Base-by-base conservation (phyloP, 2,113 vertebrate species). In the Numida meleagris region DNA sequence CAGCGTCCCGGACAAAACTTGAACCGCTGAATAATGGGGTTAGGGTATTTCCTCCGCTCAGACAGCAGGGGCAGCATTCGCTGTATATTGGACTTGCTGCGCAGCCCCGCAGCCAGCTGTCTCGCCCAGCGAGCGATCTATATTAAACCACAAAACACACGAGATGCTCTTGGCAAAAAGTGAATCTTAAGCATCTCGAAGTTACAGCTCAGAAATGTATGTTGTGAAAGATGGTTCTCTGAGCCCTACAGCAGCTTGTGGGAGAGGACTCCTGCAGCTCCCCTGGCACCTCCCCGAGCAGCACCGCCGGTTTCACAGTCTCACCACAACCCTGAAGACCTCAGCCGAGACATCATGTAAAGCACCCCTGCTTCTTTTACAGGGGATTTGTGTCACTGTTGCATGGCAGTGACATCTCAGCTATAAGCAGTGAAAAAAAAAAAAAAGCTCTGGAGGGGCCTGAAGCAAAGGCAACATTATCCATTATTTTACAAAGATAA, bases 11-110 rank as follows among this genome's bases (percentile, higher is more conserved):
- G 43, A 29, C 18, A 23, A 40, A 78, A 43, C 48, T 40, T 12
- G 20, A 4, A 24, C 43, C 45, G 67, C 45, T 1, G 36, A 72
- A 55, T 29, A 51, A 9, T 8, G 38, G 24, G 38, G 51, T 76
- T 89, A 5, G 34, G 12, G 33, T 42, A 36, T 61, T 96, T 94
- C 43, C 70, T 43, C 10, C 76, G 72, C 34, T 24, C 86, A 12
- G 86, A 84, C 96, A 61, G 38, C 65, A 63, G 95, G 94, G 96
- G 96, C 96, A 95, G 95, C 86, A 93, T 96, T 95, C 16, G 80
- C 96, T 92, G 88, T 0, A 2, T 34, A 40, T 92, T 78, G 90
- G 38, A 36, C 42, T 70, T 11, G 51, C 48, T 27, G 48, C 3
- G 42, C 76, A 62, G 89, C 70, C 13, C 58, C 8, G 58, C 68